Evolutionary conservation across 2,888 invertebrate species (phyloP), one percentile per base, ranked within the genome.

Genomic region (Erynnis tages): DNA sequence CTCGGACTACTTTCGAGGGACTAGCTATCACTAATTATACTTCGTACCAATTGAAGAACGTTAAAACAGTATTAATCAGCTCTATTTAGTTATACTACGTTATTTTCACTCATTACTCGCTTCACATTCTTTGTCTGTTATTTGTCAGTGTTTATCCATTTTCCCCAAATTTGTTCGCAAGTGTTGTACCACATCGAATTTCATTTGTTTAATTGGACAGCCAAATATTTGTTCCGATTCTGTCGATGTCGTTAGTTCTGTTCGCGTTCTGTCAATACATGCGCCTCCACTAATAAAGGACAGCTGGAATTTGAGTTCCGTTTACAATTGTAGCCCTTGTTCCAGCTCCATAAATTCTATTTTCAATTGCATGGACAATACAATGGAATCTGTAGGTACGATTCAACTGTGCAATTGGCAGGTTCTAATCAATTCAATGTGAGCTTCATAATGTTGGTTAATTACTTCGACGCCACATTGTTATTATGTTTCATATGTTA

Each of bases 171-270:
- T 59, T 54, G 60, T 60, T 59, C 58, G 61, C 61, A 67, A 65
- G 73, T 69, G 65, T 64, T 65, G 61, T 57, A 63, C 63, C 62
- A 66, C 69, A 69, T 69, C 57, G 73, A 69, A 78, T 82, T 82
- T 79, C 76, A 76, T 82, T 82, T 82, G 77, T 82, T 79, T 83
- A 83, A 84, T 84, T 83, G 79, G 70, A 75, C 76, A 72, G 56
- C 69, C 76, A 80, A 82, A 85, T 82, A 83, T 86, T 86, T 83
- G 81, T 54, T 59, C 69, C 67, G 71, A 71, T 82, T 76, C 73
- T 65, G 76, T 73, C 73, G 61, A 69, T 72, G 78, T 75, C 79
- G 81, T 82, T 82, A 82, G 82, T 78, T 73, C 67, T 75, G 78
- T 79, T 74, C 77, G 73, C 67, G 71, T 76, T 76, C 75, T 79